These are phyloP conservation scores for Drosophila setifemur DNA, from an alignment of 1,140 invertebrate species.

Conservation along the genomic window DNA sequence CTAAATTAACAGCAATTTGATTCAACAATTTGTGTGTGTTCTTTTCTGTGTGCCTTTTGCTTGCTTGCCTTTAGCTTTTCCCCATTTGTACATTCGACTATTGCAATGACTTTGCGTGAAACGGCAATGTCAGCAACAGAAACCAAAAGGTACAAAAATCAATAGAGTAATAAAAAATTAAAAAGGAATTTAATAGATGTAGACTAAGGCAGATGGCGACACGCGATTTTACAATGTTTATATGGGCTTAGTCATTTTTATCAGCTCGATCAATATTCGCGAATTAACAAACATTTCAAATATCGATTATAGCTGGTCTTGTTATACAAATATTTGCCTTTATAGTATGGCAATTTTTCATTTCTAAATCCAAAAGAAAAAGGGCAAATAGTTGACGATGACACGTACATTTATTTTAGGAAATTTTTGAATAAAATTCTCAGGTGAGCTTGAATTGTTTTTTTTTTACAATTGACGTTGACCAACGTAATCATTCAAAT, in stretches of 20 bases:
- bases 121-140: constrained; percentile 10
- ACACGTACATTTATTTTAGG: constrained; percentile 18
- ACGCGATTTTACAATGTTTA: constrained; percentile 36
- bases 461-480: constrained; percentile 17
- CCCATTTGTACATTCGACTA: constrained; percentile 4
- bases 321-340: neutral
- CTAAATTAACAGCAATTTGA: constrained; percentile 75
- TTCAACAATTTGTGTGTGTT: constrained; percentile 45
- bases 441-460: constrained; percentile 35
- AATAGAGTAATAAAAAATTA: constrained; percentile 73
- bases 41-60: constrained; percentile 14
- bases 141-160: constrained; percentile 53
- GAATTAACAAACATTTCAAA: neutral
- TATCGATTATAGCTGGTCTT: constrained; percentile 3
- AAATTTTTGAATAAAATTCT: constrained; percentile 33
- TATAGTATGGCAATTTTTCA: constrained; percentile 3
- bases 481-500: constrained; percentile 22
- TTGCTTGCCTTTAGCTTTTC: constrained; percentile 27
- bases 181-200: constrained; percentile 63
- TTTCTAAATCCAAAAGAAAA: neutral
- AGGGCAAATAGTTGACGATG: neutral
- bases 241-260: constrained; percentile 11
- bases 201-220: constrained; percentile 9
- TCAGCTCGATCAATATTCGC: constrained; percentile 25
- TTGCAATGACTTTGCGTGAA: constrained; percentile 20